These are phyloP conservation scores for Pseudococcus longispinus DNA, from an alignment of 2,888 invertebrate species.

Conservation along the genomic window DNA sequence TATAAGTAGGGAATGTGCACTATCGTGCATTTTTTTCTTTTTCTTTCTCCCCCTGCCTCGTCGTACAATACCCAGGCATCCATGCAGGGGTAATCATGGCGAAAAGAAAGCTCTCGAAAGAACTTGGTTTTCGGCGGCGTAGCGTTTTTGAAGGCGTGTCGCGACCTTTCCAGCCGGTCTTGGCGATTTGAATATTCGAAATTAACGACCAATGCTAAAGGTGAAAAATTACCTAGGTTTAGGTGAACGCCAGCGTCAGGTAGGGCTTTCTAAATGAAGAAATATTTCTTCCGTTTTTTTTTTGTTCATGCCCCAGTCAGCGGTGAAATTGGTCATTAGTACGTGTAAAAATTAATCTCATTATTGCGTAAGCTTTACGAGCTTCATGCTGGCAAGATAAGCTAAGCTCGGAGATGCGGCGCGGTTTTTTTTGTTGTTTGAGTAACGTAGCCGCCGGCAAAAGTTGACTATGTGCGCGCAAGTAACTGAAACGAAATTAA, in stretches of 20 bases:
- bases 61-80: background rate
- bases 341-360: slow-evolving; percentile 30
- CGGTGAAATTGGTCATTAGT: slow-evolving; percentile 21
- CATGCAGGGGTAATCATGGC: background rate
- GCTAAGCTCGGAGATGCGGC: background rate
- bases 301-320: background rate
- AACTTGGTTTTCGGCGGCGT: background rate
- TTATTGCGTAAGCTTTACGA: slow-evolving; percentile 13
- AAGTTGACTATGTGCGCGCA: background rate
- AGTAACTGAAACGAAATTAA: slow-evolving; percentile 24
- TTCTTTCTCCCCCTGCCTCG: background rate
- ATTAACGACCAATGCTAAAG: background rate
- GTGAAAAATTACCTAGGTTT: background rate
- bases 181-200: background rate
- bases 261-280: background rate
- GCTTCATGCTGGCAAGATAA: background rate
- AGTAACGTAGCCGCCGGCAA: background rate
- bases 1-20: slow-evolving; percentile 43
- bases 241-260: background rate
- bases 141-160: background rate
- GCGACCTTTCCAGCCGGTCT: background rate
- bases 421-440: background rate
- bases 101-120: slow-evolving; percentile 6
- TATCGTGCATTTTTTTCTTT: slow-evolving; percentile 33
- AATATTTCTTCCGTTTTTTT: slow-evolving; percentile 21